Evolutionary conservation across 2,113 vertebrate species (phyloP).

Genomic region (Entomyzon cyanotis): DNA sequence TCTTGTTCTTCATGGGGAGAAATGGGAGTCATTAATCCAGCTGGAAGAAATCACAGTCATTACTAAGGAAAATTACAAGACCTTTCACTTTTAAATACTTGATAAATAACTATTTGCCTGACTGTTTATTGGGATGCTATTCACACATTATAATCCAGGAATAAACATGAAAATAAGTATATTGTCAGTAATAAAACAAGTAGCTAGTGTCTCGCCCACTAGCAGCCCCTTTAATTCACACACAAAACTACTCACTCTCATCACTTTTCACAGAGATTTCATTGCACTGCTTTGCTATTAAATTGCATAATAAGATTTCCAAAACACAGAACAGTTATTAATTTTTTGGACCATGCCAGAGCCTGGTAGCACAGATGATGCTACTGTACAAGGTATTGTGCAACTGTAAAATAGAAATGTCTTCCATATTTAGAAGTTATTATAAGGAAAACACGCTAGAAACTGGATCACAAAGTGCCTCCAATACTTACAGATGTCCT

Average conservation of each 20-base stretch:
- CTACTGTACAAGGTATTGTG: background rate
- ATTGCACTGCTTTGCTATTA: background rate
- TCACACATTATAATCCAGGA: slow-evolving; percentile 36
- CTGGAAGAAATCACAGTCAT: slow-evolving; percentile 63
- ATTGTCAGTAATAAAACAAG: slow-evolving; percentile 53
- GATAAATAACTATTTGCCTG: slow-evolving; percentile 48
- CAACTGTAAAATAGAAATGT: background rate
- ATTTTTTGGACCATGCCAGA: background rate
- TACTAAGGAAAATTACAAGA: slow-evolving; percentile 61
- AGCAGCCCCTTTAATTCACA: slow-evolving; percentile 14
- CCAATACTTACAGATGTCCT: background rate
- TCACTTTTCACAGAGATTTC: background rate
- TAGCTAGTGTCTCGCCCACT: background rate
- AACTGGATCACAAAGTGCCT: background rate
- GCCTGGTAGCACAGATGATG: background rate
- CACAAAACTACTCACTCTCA: background rate
- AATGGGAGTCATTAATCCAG: slow-evolving; percentile 16
- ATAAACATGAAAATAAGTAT: slow-evolving; percentile 49
- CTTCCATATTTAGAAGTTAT: background rate
- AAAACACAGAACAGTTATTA: background rate
- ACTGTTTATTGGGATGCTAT: slow-evolving; percentile 28
- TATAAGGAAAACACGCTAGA: background rate
- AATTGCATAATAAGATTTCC: background rate
- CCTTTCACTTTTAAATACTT: slow-evolving; percentile 59
- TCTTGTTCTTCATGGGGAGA: background rate